These are phyloP conservation scores for Trachythela sp. DNA, from an alignment of 64 coral and sea anemone genomes.

Conservation along the genomic window DNA sequence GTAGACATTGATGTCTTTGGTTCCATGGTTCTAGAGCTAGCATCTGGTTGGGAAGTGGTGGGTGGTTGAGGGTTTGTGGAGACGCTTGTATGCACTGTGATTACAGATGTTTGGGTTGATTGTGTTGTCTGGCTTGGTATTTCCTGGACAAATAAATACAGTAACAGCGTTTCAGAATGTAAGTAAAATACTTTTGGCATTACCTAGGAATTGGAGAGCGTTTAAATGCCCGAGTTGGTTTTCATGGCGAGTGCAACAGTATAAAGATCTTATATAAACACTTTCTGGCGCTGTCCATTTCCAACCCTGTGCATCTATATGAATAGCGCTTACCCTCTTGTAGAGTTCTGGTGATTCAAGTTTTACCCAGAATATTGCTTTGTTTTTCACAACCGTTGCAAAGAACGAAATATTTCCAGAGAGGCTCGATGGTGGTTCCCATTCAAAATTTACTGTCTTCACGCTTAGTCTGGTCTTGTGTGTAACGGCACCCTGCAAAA, in stretches of 20 bases:
- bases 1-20: too few species aligned
- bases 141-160: too few species aligned
- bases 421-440: neutral
- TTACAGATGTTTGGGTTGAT: too few species aligned
- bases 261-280: neutral
- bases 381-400: neutral
- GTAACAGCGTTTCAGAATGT: too few species aligned
- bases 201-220: too few species aligned
- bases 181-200: too few species aligned
- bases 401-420: slow-evolving; percentile 17
- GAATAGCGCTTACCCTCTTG: neutral
- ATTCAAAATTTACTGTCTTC: neutral
- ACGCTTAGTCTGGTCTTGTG: neutral
- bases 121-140: too few species aligned
- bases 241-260: neutral
- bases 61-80: too few species aligned
- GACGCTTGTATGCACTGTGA: too few species aligned
- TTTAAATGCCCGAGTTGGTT: neutral
- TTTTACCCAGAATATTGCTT: neutral
- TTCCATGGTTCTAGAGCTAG: too few species aligned
- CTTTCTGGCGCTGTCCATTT: neutral
- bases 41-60: too few species aligned
- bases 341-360: slow-evolving; percentile 8
- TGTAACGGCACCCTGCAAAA: neutral
- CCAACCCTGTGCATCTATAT: neutral